phyloP scores from a whole-genome alignment of 2,888 invertebrate genomes.

The Tenthredo notha region DNA sequence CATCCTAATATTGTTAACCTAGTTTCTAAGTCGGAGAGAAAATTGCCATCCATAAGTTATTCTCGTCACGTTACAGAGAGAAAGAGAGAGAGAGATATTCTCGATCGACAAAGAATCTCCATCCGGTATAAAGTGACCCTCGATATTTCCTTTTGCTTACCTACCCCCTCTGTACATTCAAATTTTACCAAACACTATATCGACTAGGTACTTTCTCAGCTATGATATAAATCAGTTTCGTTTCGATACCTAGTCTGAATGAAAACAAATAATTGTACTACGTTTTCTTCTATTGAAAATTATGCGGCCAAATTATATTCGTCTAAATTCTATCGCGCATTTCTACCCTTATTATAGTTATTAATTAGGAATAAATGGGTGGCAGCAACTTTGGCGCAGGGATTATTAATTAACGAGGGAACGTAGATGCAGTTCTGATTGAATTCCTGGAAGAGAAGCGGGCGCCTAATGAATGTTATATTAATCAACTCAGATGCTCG shows the following conservation, averaged over 20 bases:
- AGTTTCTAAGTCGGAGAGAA: constrained; percentile 25
- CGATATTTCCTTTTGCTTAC: not conserved
- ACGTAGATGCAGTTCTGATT: not conserved
- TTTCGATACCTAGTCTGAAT: not conserved
- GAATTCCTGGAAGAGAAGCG: not conserved
- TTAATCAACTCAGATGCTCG: constrained; percentile 60
- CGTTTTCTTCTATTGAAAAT: not conserved
- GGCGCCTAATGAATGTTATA: constrained; percentile 62
- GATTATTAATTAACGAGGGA: constrained; percentile 42
- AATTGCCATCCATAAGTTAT: constrained; percentile 32
- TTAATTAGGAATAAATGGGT: constrained; percentile 18
- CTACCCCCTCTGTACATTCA: not conserved
- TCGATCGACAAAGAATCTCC: constrained; percentile 25
- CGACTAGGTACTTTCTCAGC: not conserved
- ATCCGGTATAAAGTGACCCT: constrained; percentile 19
- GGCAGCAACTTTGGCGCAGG: constrained; percentile 1
- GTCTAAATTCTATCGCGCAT: not conserved
- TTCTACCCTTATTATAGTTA: not conserved
- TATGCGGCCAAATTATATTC: not conserved
- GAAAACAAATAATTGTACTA: not conserved
- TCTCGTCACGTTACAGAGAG: not conserved
- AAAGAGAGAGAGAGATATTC: not conserved
- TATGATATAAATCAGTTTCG: not conserved
- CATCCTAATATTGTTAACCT: constrained; percentile 45
- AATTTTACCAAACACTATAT: not conserved